These are phyloP conservation scores for Drosophila novamexicana DNA, from an alignment of 1,140 invertebrate species.

Conservation along the genomic window DNA sequence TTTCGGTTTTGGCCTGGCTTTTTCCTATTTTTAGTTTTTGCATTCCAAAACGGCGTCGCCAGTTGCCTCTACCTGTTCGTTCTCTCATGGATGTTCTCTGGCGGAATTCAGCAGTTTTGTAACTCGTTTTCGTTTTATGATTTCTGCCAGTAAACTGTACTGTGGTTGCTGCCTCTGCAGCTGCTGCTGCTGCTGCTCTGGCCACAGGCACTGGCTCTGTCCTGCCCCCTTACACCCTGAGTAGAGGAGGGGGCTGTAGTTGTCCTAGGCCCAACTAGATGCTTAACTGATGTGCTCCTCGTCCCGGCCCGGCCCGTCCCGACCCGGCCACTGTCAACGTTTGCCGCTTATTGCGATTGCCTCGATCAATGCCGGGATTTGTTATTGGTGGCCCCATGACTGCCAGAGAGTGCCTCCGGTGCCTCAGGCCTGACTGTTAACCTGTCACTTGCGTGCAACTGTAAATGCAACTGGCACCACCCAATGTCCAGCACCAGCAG, in stretches of 20 bases:
- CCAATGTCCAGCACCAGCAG: neutral
- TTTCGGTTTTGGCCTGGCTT: conserved; percentile 41
- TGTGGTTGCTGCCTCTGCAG: conserved; percentile 5
- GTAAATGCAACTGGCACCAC: conserved; percentile 30
- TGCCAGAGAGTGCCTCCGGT: too few species aligned
- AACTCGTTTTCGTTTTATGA: conserved; percentile 82
- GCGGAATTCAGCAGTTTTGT: conserved; percentile 74
- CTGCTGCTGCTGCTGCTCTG: neutral
- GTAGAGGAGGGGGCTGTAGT: neutral
- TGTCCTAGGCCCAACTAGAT: conserved; percentile 3
- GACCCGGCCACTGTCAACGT: neutral
- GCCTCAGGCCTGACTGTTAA: neutral
- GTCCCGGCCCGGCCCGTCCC: too few species aligned
- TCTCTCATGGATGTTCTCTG: conserved; percentile 25
- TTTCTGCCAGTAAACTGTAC: conserved; percentile 60
- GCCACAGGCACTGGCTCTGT: neutral
- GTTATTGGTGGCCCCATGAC: conserved; percentile 12
- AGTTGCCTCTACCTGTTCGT: conserved; percentile 40
- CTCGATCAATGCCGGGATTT: conserved; percentile 42
- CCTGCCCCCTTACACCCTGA: too few species aligned
- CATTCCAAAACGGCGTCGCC: conserved; percentile 53
- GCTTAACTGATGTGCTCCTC: neutral
- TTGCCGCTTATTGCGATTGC: conserved; percentile 37
- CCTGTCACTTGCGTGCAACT: conserved; percentile 38
- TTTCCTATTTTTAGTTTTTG: conserved; percentile 58